These are phyloP conservation scores for Psammodynastes pulverulentus DNA, from an alignment of 2,113 vertebrate genomes.

Conservation along the genomic window DNA sequence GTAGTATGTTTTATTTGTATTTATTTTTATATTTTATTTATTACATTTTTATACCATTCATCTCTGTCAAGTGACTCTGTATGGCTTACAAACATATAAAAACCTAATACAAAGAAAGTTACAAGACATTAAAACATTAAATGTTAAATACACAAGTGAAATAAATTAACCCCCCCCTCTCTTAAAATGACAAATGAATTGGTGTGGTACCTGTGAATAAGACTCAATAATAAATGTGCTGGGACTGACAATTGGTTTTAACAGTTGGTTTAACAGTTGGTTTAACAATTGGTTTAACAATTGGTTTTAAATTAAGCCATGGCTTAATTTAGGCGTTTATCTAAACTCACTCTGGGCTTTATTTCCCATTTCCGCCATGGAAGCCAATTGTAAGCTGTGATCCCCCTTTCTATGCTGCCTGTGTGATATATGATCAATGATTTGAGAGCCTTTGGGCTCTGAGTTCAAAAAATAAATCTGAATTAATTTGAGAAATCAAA, in stretches of 20 bases:
- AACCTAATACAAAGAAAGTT: not conserved
- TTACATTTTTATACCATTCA: not conserved
- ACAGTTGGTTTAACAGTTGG: too few species aligned
- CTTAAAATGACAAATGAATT: not conserved
- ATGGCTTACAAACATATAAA: not conserved
- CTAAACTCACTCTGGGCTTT: not conserved
- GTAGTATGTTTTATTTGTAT: not conserved
- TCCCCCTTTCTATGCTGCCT: not conserved
- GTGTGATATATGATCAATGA: not conserved
- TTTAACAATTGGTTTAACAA: too few species aligned
- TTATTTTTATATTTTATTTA: not conserved
- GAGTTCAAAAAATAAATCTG: not conserved
- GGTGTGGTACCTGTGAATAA: not conserved
- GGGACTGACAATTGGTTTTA: not conserved
- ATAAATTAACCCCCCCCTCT: not conserved
- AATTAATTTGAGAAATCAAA: not conserved
- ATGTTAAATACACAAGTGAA: not conserved
- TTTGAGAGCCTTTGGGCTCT: not conserved
- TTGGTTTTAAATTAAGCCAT: too few species aligned
- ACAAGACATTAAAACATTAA: not conserved
- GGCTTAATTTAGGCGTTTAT: not conserved
- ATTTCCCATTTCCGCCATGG: not conserved
- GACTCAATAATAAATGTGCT: not conserved
- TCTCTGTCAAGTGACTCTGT: not conserved
- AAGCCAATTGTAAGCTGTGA: not conserved